Conservation (phyloP, 2,888 invertebrate genomes). For the Laothoe populi region DNA sequence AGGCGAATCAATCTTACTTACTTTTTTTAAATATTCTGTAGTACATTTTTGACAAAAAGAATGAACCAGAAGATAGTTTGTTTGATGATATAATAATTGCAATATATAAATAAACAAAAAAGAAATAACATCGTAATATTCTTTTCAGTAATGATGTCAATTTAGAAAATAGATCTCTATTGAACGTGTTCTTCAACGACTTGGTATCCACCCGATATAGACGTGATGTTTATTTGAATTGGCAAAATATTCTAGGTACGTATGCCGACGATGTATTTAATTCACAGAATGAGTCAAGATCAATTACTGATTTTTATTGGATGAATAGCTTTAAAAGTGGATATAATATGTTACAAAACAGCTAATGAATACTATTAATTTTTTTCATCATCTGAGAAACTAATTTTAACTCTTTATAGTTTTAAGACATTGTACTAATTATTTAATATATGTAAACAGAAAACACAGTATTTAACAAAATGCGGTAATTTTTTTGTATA, state of each 20-base stretch:
- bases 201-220: constrained; percentile 87
- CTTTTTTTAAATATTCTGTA: no score
- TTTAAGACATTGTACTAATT: constrained; percentile 7
- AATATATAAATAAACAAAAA: no score
- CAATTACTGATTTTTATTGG: constrained; percentile 25
- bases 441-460: background rate
- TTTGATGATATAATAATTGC: no score
- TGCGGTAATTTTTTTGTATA: no score
- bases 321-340: background rate
- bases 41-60: no score
- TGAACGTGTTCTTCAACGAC: constrained; percentile 88
- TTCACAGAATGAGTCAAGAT: constrained; percentile 26
- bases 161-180: constrained; percentile 80
- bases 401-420: background rate
- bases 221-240: constrained; percentile 87
- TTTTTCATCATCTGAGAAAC: constrained; percentile 1
- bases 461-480: background rate
- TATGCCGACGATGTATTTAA: constrained; percentile 44
- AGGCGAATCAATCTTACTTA: no score
- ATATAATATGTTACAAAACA: constrained; percentile 9
- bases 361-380: constrained; percentile 20
- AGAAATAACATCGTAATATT: constrained; percentile 18
- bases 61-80: no score
- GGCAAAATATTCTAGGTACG: constrained; percentile 88
- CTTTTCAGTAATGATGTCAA: constrained; percentile 71